phyloP scores from a whole-genome alignment of 2,888 invertebrate genomes.

The Lochmaea crataegi region DNA sequence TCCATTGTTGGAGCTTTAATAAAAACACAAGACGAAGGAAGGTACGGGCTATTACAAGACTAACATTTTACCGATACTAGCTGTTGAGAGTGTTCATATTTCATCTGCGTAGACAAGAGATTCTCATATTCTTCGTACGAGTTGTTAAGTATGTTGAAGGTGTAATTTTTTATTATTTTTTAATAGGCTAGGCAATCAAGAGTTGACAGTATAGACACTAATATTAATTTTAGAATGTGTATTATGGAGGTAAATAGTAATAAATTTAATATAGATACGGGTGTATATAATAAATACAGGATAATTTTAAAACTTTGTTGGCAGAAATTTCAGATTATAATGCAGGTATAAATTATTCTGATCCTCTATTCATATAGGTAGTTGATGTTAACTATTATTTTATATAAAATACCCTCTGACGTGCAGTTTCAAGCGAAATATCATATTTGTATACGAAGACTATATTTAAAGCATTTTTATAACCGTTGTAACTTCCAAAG shows the following conservation, averaged over 20 bases:
- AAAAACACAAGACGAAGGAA: constrained; percentile 47
- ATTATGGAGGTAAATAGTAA: not conserved
- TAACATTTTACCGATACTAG: constrained; percentile 48
- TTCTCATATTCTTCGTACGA: constrained; percentile 3
- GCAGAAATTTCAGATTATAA: too few species aligned
- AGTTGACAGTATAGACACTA: not conserved
- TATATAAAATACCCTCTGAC: too few species aligned
- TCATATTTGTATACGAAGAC: too few species aligned
- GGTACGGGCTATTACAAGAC: constrained; percentile 47
- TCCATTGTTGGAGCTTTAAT: constrained; percentile 49
- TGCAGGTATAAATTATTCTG: too few species aligned
- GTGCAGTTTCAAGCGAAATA: too few species aligned
- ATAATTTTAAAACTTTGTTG: too few species aligned
- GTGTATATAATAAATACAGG: too few species aligned
- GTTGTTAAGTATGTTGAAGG: too few species aligned
- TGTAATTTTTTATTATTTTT: not conserved
- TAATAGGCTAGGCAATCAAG: not conserved
- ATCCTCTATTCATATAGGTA: too few species aligned
- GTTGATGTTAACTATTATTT: too few species aligned
- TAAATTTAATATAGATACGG: not conserved
- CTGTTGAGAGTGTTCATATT: constrained; percentile 46
- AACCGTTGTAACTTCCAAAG: too few species aligned
- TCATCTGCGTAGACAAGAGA: constrained; percentile 39
- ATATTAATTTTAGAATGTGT: not conserved
- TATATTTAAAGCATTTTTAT: too few species aligned